phyloP scores from a whole-genome alignment of 2,888 invertebrate genomes.

The Lymantria dispar region DNA sequence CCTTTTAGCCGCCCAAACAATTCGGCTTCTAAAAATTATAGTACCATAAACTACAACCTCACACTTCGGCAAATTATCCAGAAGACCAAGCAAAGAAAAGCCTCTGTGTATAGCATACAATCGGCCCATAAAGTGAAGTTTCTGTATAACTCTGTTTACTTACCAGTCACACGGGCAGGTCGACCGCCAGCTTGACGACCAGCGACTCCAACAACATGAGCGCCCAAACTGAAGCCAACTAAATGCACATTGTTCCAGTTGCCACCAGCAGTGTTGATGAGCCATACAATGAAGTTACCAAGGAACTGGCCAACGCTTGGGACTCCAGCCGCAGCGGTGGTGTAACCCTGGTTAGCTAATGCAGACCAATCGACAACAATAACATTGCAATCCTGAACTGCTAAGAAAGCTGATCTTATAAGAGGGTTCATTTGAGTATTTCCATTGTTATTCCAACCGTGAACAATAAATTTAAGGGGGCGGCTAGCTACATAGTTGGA shows the following conservation, averaged over 20 bases:
- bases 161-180: slow-evolving; percentile 55
- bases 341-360: slow-evolving; percentile 39
- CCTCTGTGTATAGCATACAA: too few relatives aligned
- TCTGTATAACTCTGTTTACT: slow-evolving; percentile 2
- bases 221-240: slow-evolving; percentile 66
- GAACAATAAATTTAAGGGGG: slow-evolving; percentile 51
- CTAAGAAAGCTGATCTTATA: slow-evolving; percentile 50
- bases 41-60: too few relatives aligned
- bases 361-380: slow-evolving; percentile 57
- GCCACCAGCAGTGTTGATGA: slow-evolving; percentile 51
- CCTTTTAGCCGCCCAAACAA: too few relatives aligned
- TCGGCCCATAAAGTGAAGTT: too few relatives aligned
- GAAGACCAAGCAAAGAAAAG: too few relatives aligned
- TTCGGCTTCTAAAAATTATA: too few relatives aligned
- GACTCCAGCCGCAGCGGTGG: slow-evolving; percentile 39
- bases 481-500: slow-evolving; percentile 49
- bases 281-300: slow-evolving; percentile 55
- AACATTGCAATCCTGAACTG: slow-evolving; percentile 47
- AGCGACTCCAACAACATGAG: slow-evolving; percentile 59
- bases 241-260: slow-evolving; percentile 60
- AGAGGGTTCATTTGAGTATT: slow-evolving; percentile 44
- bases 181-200: slow-evolving; percentile 45
- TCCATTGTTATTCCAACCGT: slow-evolving; percentile 58
- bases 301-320: slow-evolving; percentile 49
- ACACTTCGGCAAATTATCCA: too few relatives aligned